phyloP scores from a whole-genome alignment of 2,113 vertebrate species.

The Cyprinodon brontotheroides region DNA sequence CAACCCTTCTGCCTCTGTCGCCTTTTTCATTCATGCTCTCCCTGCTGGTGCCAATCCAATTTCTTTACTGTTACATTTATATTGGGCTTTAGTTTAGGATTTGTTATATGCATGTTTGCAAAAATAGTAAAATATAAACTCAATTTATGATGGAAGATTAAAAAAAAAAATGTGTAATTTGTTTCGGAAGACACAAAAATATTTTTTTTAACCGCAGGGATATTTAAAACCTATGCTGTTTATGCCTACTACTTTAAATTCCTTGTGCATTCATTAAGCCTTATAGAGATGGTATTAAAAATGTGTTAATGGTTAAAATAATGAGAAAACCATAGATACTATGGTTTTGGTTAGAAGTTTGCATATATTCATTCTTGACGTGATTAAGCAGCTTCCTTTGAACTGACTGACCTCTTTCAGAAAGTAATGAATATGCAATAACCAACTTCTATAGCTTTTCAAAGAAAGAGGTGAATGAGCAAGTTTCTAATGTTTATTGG shows the following conservation, averaged over 20 bases:
- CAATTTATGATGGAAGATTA: not conserved
- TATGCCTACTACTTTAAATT: no score
- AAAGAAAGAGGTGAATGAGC: not conserved
- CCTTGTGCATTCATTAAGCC: no score
- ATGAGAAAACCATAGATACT: no score
- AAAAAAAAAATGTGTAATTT: no score
- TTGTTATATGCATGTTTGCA: not conserved
- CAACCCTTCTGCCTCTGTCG: conserved; percentile 2
- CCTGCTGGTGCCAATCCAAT: conserved; percentile 9
- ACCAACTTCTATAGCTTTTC: not conserved
- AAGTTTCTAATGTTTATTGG: not conserved
- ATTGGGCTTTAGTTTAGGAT: not conserved
- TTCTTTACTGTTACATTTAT: not conserved
- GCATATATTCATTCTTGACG: no score
- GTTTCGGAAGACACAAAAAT: not conserved
- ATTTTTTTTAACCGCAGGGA: not conserved
- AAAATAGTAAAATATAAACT: not conserved
- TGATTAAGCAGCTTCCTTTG: no score
- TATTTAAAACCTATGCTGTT: not conserved
- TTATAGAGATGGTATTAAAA: no score
- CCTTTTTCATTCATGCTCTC: conserved; percentile 20
- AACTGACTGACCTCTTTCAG: no score
- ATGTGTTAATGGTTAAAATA: no score
- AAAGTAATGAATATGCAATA: no score
- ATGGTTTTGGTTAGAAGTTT: no score